These are phyloP conservation scores for Dolichopus griseipennis DNA, from an alignment of 2,888 invertebrate species.

Conservation along the genomic window DNA sequence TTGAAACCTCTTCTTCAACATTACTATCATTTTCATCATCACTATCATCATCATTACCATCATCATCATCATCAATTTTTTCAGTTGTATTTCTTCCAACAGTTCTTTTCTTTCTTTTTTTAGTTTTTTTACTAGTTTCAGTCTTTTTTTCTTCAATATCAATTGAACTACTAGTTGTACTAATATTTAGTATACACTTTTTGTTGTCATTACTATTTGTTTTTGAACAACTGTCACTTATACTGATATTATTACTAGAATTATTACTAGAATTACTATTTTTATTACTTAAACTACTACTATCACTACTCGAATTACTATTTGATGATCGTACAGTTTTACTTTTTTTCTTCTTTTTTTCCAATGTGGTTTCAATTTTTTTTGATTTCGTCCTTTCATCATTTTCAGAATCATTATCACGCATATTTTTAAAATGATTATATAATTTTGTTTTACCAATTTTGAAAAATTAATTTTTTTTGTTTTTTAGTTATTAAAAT, in stretches of 20 bases:
- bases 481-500: no score
- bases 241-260: constrained; percentile 18
- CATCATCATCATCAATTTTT: constrained; percentile 14
- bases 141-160: constrained; percentile 12
- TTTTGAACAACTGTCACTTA: constrained; percentile 16
- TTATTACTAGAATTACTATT: constrained; percentile 20
- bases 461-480: background rate
- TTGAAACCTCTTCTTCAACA: constrained; percentile 14
- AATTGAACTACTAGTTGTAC: constrained; percentile 1
- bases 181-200: constrained; percentile 7
- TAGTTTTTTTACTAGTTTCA: background rate
- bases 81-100: background rate
- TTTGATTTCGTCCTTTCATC: constrained; percentile 27
- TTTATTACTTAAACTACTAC: constrained; percentile 18
- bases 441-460: constrained; percentile 15
- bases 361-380: constrained; percentile 27
- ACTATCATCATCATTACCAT: constrained; percentile 11
- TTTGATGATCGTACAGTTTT: background rate
- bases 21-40: constrained; percentile 12
- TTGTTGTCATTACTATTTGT: constrained; percentile 12
- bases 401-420: constrained; percentile 30
- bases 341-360: constrained; percentile 19
- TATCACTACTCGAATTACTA: constrained; percentile 19
- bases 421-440: constrained; percentile 28
- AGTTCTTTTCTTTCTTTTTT: constrained; percentile 9